Conservation (phyloP, 2,797 vertebrate genomes). For the Pristis pectinata region DNA sequence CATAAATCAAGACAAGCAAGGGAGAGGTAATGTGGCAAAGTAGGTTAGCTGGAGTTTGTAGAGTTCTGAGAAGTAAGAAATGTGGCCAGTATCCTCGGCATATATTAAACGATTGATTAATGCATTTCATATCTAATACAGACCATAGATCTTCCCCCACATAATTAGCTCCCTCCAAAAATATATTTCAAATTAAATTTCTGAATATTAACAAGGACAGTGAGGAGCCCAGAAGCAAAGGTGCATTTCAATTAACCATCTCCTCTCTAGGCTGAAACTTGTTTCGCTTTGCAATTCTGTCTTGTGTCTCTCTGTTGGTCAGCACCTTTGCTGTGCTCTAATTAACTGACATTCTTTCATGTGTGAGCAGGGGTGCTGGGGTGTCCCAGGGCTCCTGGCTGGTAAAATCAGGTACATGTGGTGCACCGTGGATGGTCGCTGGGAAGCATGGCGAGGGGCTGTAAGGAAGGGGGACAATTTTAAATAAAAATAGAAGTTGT, state of each 20-base stretch:
- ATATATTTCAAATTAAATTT: constrained; percentile 25
- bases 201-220: constrained; percentile 18
- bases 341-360: background rate
- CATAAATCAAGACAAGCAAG: background rate
- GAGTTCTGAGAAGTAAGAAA: background rate
- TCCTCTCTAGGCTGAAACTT: background rate
- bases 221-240: background rate
- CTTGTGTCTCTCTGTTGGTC: background rate
- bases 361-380: background rate
- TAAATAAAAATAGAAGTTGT: no score
- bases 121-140: constrained; percentile 11
- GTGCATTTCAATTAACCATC: background rate
- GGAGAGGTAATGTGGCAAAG: background rate
- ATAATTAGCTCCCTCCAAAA: constrained; percentile 27
- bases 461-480: background rate
- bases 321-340: background rate
- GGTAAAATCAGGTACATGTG: background rate
- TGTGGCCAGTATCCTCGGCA: background rate
- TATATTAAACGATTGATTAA: constrained; percentile 30
- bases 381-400: background rate
- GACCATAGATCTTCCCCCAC: background rate
- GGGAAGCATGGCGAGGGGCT: background rate
- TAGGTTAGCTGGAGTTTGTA: background rate
- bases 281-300: background rate
- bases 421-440: no score